phyloP scores from a whole-genome alignment of 2,888 invertebrate species.

The Coremacera marginata region DNA sequence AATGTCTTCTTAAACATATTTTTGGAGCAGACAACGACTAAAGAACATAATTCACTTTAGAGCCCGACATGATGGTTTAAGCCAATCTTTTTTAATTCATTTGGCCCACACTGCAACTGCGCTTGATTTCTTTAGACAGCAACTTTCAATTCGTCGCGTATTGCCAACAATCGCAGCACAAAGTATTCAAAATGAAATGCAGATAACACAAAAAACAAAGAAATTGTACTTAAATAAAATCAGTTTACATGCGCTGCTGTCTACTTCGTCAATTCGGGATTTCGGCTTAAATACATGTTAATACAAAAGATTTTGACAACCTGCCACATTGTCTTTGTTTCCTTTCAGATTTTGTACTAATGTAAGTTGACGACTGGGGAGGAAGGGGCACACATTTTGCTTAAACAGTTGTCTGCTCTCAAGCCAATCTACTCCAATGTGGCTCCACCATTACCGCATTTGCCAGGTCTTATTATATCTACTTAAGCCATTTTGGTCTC shows the following conservation, averaged over 20 bases:
- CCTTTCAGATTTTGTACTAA: not conserved
- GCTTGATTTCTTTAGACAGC: not conserved
- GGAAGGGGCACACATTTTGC: not conserved
- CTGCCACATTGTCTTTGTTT: slow-evolving; percentile 14
- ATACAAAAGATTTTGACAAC: slow-evolving; percentile 12
- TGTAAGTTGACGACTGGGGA: not conserved
- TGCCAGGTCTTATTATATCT: not conserved
- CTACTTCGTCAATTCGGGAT: slow-evolving; percentile 21
- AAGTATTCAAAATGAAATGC: not conserved
- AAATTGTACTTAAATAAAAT: slow-evolving; percentile 24
- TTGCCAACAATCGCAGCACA: slow-evolving; percentile 5
- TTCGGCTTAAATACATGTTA: slow-evolving; percentile 27
- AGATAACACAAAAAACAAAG: not conserved
- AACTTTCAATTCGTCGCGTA: not conserved
- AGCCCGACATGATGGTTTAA: not conserved
- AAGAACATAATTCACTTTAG: not conserved
- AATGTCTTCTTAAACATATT: too few species aligned
- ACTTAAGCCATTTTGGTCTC: slow-evolving; percentile 20
- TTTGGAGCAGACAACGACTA: not conserved
- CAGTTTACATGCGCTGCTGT: slow-evolving; percentile 1
- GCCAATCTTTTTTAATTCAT: not conserved
- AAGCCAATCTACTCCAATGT: slow-evolving; percentile 7
- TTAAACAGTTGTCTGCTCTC: not conserved
- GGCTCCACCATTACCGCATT: not conserved
- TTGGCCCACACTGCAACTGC: not conserved